Evolutionary conservation across 1,140 invertebrate genomes (phyloP), one percentile per base, ranked within the genome.

Genomic region (Pygmarrhopalites habei): DNA sequence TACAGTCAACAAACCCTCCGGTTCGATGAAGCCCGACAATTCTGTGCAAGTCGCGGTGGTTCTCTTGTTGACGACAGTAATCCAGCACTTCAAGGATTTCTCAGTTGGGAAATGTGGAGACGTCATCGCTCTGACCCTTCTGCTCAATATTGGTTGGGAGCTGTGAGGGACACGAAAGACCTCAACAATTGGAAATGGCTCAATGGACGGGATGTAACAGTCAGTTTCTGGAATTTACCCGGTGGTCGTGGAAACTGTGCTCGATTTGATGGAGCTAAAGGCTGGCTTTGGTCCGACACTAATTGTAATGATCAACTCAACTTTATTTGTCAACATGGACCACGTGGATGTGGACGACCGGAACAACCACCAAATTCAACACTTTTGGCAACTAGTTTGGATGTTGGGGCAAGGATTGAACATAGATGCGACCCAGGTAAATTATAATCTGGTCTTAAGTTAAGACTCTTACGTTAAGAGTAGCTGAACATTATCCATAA

Each of bases 121-220:
- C 57, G 15, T 71, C 72, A 49, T 75, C 86, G 89, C 68, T 90
- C 86, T 73, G 91, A 95, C 75, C 87, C 88, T 1, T 89, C 86
- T 71, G 92, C 89, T 47, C 91, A 94, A 71, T 95, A 95, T 73
- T 95, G 92, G 92, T 88, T 95, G 85, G 92, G 92, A 1, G 90
- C 90, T 1, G 82, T 92, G 1, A 79, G 91, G 15, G 90, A 95
- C 73, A 82, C 83, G 19, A 82, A 83, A 60, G 86, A 91, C 73
- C 78, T 81, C 4, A 85, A 83, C 61, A 86, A 88, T 69, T 95
- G 92, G 92, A 89, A 90, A 72, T 95, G 92, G 92, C 75, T 79
- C 52, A 90, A 85, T 68, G 90, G 90, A 0, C 86, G 89, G 47
- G 89, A 93, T 75, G 86, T 95, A 15, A 86, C 87, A 0, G 85